Base-by-base conservation (phyloP, 2,888 invertebrate species). In the Tenthredo mesomela region DNA sequence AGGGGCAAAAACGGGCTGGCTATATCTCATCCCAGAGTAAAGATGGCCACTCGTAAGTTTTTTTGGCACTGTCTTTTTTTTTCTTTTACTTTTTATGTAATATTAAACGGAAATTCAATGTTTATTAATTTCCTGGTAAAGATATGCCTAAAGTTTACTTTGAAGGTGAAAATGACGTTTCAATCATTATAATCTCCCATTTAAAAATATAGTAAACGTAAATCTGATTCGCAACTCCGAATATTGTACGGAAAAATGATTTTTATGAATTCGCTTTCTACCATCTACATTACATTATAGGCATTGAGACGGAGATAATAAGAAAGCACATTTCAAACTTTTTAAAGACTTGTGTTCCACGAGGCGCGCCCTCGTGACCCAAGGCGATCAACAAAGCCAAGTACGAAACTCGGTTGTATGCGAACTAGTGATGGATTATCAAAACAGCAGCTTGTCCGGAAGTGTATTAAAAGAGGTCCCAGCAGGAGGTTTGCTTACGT, bases 331-430 rank as follows among this genome's bases (percentile, higher is more conserved):
- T 21, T 73, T 47, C 25, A 37, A 71, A 71, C 18, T 54, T 54
- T n/a, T 37, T 50, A 7, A 33, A 29, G 25, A 73, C 18, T 84
- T 33, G 37, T 33, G 50, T 29, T 84, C 29, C 54, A n/a, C 21
- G 54, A 43, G 84, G 37, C 73, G n/a, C 71, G 61, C 67, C 58
- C 25, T 75, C 65, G 82, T 77, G 71, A 71, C 77, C 73, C n/a
- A 47, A 67, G 9, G 85, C 84, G 84, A 80, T 83, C 71, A 84
- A 84, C 50, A 82, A 80, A 84, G 84, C 85, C 43, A 77, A 75
- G 58, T 80, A 43, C 29, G 37, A 47, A 70, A n/a, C 70, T 70
- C 70, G 54, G 15, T 25, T 73, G 71, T 37, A 43, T 40, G 71
- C 12, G 71, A 73, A 43, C 70, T 67, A 21, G 70, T 82, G 82